Percentiles rank a stretch among this genome's conserved stretches.
phyloP scores from a whole-genome alignment of 2,888 invertebrate species.

The Pyrrhosoma nymphula region DNA sequence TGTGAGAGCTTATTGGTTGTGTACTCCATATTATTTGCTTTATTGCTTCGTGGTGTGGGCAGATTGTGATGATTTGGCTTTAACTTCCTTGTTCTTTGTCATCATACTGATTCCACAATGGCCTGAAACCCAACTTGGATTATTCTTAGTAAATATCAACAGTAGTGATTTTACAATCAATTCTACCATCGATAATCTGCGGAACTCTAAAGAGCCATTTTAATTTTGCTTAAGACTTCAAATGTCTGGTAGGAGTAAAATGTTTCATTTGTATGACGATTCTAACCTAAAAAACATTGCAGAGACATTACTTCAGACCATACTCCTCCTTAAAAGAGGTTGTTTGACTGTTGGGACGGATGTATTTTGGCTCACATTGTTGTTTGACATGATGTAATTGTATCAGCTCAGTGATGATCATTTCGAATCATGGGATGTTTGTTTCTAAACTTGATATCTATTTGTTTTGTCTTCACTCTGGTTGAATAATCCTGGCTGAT shows the following conservation, averaged over 20 bases:
- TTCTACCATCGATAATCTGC: slow-evolving; percentile 22
- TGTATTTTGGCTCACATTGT: neutral
- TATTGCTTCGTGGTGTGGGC: slow-evolving; percentile 36
- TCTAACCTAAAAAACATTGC: neutral
- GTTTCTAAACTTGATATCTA: neutral
- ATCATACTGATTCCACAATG: slow-evolving; percentile 48
- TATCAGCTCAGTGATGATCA: neutral
- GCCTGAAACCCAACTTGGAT: slow-evolving; percentile 37
- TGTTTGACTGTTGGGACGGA: neutral
- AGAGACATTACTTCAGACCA: neutral
- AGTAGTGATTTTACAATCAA: slow-evolving; percentile 43
- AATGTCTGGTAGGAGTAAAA: slow-evolving; percentile 6
- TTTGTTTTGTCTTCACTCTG: neutral
- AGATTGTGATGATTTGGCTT: slow-evolving; percentile 28
- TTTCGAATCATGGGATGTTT: neutral
- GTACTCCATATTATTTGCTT: slow-evolving; percentile 55
- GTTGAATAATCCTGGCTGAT: slow-evolving; percentile 2
- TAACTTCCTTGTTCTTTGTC: slow-evolving; percentile 53
- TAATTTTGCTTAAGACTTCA: slow-evolving; percentile 30
- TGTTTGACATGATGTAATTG: neutral
- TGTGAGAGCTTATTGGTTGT: slow-evolving; percentile 40
- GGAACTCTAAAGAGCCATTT: neutral
- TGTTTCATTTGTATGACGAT: neutral
- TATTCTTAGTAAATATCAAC: slow-evolving; percentile 42
- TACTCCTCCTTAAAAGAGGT: neutral